Conservation (phyloP, 2,797 vertebrate species). For the Alcedo quadribrachys region DNA sequence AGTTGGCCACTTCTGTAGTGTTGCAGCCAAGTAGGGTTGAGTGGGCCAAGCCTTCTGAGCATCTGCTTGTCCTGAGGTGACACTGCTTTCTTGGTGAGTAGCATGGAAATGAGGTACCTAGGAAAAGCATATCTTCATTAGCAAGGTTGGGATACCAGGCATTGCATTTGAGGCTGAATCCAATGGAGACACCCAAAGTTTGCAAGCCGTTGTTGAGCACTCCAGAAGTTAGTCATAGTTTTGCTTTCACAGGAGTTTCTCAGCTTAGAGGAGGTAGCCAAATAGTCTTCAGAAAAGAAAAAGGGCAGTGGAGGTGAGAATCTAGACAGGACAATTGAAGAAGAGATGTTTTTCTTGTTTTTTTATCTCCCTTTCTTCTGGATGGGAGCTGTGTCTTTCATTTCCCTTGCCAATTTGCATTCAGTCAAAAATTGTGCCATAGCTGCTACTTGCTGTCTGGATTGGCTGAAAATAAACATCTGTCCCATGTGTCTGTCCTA, state of each 20-base stretch:
- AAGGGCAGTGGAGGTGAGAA: not conserved
- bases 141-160: not conserved
- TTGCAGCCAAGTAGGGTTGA: constrained; percentile 2
- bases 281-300: not conserved
- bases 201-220: not conserved
- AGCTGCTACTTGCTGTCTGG: not conserved
- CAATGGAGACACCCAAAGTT: not conserved
- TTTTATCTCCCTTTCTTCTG: not conserved
- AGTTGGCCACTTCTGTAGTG: not conserved
- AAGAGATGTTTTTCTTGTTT: not conserved
- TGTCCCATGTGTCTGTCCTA: fast-evolving
- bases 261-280: not conserved
- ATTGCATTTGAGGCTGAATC: not conserved
- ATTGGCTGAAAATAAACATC: not conserved
- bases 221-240: not conserved
- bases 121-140: not conserved
- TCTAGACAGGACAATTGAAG: not conserved
- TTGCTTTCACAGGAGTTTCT: not conserved
- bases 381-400: not conserved
- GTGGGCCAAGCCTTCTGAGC: constrained; percentile 8
- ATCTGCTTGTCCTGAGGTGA: constrained; percentile 10
- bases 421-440: not conserved
- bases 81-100: not conserved
- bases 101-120: not conserved
- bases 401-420: not conserved